Percentiles rank a stretch among this genome's conserved stretches.
phyloP scores from a whole-genome alignment of 2,113 vertebrate species.

The Cervus canadensis region DNA sequence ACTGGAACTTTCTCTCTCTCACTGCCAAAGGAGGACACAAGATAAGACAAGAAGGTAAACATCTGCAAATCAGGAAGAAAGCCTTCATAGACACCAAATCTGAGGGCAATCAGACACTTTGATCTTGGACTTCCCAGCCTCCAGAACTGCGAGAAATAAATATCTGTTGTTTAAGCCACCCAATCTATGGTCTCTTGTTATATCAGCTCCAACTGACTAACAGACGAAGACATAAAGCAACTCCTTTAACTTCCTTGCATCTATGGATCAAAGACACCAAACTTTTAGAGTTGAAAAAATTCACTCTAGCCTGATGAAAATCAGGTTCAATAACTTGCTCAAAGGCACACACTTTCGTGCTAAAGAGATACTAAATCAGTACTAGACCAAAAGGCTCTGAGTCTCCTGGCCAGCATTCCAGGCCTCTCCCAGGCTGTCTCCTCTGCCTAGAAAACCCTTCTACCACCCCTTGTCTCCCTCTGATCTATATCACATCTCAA shows the following conservation, averaged over 20 bases:
- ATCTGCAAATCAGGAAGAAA: neutral
- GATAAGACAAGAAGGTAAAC: neutral
- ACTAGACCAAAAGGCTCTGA: neutral
- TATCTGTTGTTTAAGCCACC: neutral
- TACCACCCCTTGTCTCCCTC: neutral
- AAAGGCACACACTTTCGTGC: neutral
- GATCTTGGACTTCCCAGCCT: neutral
- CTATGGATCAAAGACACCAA: neutral
- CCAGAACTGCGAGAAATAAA: neutral
- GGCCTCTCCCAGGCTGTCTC: neutral
- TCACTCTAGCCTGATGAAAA: neutral
- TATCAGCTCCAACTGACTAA: neutral
- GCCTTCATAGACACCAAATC: neutral
- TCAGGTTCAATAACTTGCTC: neutral
- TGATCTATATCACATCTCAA: neutral
- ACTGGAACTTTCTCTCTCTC: neutral
- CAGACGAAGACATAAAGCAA: neutral
- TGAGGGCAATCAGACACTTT: neutral
- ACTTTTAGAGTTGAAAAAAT: neutral
- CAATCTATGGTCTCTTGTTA: neutral
- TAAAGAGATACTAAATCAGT: neutral
- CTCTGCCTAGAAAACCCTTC: neutral
- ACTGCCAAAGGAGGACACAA: neutral
- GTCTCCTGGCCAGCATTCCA: neutral
- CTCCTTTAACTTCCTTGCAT: neutral